These are phyloP conservation scores for Parapristionchus giblindavisi DNA, from an alignment of 2,888 invertebrate species.

Conservation along the genomic window DNA sequence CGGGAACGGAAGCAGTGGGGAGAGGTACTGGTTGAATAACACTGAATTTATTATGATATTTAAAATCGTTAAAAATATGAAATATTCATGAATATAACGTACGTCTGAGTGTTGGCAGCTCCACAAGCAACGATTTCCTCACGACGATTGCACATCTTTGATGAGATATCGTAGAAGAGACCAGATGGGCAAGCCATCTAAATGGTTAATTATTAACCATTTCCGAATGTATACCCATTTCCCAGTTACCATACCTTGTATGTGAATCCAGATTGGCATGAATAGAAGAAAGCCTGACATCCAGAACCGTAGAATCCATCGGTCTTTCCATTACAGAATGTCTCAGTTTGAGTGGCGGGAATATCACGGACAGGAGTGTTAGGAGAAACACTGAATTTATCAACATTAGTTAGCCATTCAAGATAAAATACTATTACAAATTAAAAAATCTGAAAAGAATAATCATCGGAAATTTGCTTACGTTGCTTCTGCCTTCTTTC, in stretches of 20 bases:
- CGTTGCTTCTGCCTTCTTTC: conserved; percentile 1
- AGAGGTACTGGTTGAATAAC: not conserved
- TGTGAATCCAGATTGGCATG: conserved; percentile 5
- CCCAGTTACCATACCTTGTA: conserved; percentile 5
- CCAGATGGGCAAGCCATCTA: conserved; percentile 43
- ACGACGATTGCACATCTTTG: conserved; percentile 38
- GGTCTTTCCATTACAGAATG: conserved; percentile 15
- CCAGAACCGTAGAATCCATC: conserved; percentile 3
- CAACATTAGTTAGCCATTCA: not conserved
- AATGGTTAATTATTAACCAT: not conserved
- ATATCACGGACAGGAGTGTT: not conserved
- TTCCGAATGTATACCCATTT: not conserved
- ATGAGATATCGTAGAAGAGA: conserved; percentile 38
- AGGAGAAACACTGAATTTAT: not conserved
- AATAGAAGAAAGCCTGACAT: conserved; percentile 23
- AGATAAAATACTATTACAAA: no score
- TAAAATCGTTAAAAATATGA: not conserved
- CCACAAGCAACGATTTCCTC: conserved; percentile 45
- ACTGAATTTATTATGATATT: not conserved
- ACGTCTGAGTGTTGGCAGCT: not conserved
- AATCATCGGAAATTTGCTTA: no score
- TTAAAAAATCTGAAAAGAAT: no score
- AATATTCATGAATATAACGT: not conserved
- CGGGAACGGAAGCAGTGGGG: not conserved
- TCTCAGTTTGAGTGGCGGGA: not conserved